Conservation (phyloP, 2,113 vertebrate species). For the Pelvicachromis taeniatus region DNA sequence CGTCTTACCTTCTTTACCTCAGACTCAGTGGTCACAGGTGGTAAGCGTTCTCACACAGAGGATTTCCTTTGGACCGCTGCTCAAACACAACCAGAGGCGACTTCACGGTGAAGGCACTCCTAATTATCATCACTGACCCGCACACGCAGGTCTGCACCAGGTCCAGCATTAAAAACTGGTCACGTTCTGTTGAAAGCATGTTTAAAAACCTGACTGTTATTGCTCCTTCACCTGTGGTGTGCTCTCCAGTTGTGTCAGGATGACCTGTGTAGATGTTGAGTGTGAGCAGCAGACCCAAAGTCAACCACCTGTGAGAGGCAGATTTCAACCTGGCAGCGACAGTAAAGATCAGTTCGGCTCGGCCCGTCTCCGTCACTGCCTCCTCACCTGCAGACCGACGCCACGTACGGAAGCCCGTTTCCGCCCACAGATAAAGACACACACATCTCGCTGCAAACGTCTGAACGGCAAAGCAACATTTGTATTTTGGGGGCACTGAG, state of each 20-base stretch:
- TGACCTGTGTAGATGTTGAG: background rate
- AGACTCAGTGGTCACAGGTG: background rate
- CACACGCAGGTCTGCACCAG: background rate
- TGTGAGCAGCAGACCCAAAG: background rate
- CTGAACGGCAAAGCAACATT: background rate
- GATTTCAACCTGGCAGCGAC: background rate
- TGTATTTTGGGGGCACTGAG: background rate
- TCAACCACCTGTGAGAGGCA: background rate
- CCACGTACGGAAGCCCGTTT: background rate
- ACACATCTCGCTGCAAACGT: background rate
- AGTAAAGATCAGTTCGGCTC: background rate
- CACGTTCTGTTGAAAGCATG: background rate
- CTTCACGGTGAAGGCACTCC: background rate
- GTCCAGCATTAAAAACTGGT: background rate
- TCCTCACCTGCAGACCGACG: background rate
- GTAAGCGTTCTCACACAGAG: too few species aligned
- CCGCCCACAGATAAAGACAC: background rate
- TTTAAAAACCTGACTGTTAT: too few species aligned
- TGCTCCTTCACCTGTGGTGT: rapidly evolving
- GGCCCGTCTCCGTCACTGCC: background rate
- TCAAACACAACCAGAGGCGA: background rate
- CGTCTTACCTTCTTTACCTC: background rate
- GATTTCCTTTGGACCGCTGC: background rate
- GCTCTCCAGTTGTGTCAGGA: rapidly evolving
- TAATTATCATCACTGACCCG: background rate